A percentile compares a stretch with the other conserved stretches of the same genome.
phyloP scores from a whole-genome alignment of 2,797 vertebrate genomes.

The Chlorospingus flavigularis region DNA sequence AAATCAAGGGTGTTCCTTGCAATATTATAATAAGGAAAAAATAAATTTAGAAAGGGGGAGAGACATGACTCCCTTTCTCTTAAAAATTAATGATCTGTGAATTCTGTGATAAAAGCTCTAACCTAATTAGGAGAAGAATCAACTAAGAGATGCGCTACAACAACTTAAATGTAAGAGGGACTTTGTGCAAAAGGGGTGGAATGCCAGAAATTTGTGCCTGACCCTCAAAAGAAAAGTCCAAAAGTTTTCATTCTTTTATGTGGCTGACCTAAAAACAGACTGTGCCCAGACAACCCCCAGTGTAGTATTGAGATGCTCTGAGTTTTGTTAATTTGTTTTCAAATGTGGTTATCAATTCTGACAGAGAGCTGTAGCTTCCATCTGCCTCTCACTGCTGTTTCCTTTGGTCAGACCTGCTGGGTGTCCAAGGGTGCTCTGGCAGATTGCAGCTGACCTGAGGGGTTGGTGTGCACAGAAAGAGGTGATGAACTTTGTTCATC shows the following conservation, averaged over 20 bases:
- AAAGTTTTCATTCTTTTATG: background rate
- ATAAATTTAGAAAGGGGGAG: accelerated
- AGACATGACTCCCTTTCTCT: background rate
- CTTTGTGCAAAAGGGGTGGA: background rate
- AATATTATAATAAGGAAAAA: background rate
- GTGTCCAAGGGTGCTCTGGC: background rate
- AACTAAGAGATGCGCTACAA: background rate
- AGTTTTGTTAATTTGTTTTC: background rate
- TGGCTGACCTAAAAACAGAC: background rate
- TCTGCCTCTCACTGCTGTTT: background rate
- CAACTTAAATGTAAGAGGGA: background rate
- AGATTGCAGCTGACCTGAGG: background rate
- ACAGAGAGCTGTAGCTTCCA: background rate
- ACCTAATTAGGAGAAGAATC: background rate
- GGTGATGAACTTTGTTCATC: background rate
- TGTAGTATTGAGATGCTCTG: background rate
- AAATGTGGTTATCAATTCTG: background rate
- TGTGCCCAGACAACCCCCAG: background rate
- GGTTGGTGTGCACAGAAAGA: background rate
- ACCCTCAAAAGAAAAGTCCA: background rate
- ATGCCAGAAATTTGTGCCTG: background rate
- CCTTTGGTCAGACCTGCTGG: background rate
- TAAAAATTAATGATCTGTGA: background rate
- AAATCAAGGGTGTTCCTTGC: background rate
- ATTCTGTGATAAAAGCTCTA: background rate